These are phyloP conservation scores for Antrozous pallidus DNA, from an alignment of 2,797 vertebrate species.

Conservation along the genomic window DNA sequence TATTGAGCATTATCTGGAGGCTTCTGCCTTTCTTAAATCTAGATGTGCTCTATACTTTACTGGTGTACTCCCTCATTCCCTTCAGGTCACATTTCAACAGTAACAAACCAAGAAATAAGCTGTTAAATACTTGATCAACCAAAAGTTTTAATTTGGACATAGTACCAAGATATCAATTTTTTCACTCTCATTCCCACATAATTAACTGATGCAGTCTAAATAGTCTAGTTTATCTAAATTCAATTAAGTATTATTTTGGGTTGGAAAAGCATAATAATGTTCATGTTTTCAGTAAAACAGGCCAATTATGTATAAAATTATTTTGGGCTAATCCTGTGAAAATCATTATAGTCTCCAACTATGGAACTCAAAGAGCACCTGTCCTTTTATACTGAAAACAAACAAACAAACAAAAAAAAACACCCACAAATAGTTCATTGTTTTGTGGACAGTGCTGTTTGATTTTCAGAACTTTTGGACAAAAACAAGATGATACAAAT, in stretches of 20 bases:
- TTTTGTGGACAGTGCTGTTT: neutral
- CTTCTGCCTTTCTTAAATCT: neutral
- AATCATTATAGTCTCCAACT: neutral
- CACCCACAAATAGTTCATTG: too few species aligned
- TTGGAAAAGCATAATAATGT: neutral
- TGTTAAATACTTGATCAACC: neutral
- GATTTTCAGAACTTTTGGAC: neutral
- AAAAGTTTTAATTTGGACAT: neutral
- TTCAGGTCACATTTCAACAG: neutral
- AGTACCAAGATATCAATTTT: neutral
- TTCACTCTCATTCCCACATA: neutral
- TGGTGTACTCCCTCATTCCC: neutral
- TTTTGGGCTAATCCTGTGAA: neutral
- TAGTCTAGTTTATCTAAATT: neutral
- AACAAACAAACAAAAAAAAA: too few species aligned
- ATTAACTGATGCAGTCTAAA: neutral
- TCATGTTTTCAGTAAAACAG: neutral
- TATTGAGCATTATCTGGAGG: neutral
- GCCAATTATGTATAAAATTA: neutral
- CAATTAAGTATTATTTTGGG: neutral
- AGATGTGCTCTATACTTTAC: neutral
- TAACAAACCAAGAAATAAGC: neutral
- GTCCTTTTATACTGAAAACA: neutral
- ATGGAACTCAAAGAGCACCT: neutral
- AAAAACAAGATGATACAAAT: neutral